Evolutionary conservation across 1,140 invertebrate genomes (phyloP).

Genomic region (Drosophila chauvacae): DNA sequence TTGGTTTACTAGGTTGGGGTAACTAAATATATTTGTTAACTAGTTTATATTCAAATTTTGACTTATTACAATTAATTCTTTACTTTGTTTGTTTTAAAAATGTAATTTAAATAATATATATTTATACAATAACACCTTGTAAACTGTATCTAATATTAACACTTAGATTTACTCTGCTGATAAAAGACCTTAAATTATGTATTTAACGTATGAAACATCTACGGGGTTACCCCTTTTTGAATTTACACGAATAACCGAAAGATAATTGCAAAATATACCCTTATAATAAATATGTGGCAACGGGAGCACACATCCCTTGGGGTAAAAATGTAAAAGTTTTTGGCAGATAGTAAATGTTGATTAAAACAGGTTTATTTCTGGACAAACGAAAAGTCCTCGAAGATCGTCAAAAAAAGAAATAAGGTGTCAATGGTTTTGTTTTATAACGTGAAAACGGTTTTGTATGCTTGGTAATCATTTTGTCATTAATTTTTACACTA

Average conservation of each 20-base stretch:
- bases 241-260: slow-evolving; percentile 31
- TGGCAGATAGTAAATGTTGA: slow-evolving; percentile 36
- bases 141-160: background rate
- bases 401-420: slow-evolving; percentile 1
- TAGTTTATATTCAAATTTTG: background rate
- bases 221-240: slow-evolving; percentile 15
- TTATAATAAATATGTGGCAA: slow-evolving; percentile 40
- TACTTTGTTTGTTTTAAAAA: background rate
- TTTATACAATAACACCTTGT: background rate
- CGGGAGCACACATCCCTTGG: slow-evolving; percentile 6
- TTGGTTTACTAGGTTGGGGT: background rate
- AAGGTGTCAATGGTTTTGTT: slow-evolving; percentile 48
- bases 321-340: slow-evolving; percentile 7
- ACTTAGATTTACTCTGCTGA: background rate
- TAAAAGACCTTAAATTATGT: background rate
- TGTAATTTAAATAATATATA: background rate
- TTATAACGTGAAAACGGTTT: slow-evolving; percentile 48
- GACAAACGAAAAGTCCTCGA: slow-evolving; percentile 25
- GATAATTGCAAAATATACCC: slow-evolving; percentile 44
- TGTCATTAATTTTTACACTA: slow-evolving; percentile 3
- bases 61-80: background rate
- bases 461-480: slow-evolving; percentile 29
- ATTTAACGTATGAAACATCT: slow-evolving; percentile 5
- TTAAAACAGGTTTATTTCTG: slow-evolving; percentile 33
- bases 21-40: too few species aligned